Evolutionary conservation across 2,797 vertebrate species (phyloP).

Genomic region (Arremon brunneinucha): DNA sequence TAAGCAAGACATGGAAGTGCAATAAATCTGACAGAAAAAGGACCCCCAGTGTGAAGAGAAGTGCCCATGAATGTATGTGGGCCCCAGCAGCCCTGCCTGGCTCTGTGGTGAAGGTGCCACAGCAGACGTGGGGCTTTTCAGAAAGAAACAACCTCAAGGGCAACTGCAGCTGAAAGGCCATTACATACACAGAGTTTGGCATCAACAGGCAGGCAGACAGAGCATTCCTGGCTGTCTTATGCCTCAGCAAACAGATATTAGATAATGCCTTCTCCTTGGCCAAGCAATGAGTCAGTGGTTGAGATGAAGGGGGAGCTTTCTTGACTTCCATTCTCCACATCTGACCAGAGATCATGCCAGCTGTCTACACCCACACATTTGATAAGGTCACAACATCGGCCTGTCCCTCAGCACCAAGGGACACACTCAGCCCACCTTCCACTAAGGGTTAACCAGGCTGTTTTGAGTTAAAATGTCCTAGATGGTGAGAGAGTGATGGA

Average conservation of each 20-base stretch:
- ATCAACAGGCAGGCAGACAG: background rate
- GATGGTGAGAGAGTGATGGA: background rate
- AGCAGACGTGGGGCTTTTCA: background rate
- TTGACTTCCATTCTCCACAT: background rate
- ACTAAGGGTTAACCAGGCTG: background rate
- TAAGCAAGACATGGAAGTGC: background rate
- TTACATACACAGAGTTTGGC: background rate
- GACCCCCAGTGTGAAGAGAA: background rate
- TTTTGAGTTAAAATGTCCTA: background rate
- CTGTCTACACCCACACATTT: background rate
- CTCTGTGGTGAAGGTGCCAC: background rate
- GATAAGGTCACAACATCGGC: background rate
- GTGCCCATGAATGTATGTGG: background rate
- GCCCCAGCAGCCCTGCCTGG: background rate
- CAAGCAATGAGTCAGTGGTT: background rate
- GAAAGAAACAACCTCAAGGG: background rate
- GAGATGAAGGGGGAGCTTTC: background rate
- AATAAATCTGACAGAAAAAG: background rate
- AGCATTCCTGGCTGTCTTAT: background rate
- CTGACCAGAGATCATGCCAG: background rate
- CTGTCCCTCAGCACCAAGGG: background rate
- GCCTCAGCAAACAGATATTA: background rate
- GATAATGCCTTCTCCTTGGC: background rate
- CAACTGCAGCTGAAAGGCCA: background rate
- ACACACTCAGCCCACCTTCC: background rate